These are phyloP conservation scores for Echeneis naucrates DNA, from an alignment of 2,797 vertebrate species.

Conservation along the genomic window DNA sequence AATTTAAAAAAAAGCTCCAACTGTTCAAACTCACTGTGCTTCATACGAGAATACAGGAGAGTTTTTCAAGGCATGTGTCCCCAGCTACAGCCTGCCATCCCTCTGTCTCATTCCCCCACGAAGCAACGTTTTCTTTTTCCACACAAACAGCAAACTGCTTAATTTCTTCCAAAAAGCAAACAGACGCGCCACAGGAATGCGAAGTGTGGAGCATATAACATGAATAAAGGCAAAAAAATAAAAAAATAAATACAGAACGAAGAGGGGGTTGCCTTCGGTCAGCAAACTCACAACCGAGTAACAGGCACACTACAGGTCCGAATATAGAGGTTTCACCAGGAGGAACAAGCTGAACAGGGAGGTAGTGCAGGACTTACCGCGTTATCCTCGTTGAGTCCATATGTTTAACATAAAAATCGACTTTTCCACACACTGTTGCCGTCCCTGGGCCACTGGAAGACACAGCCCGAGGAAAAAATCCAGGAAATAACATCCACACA, in stretches of 20 bases:
- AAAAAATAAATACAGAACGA: no score
- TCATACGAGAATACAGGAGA: not conserved
- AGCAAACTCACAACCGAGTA: slow-evolving; percentile 23
- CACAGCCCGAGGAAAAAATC: slow-evolving; percentile 63
- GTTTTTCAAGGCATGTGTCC: slow-evolving; percentile 21
- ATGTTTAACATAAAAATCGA: slow-evolving; percentile 59
- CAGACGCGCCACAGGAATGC: not conserved
- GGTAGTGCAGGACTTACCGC: slow-evolving; percentile 62
- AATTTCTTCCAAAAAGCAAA: not conserved
- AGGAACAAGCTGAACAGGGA: not conserved
- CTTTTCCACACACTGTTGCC: slow-evolving; percentile 78
- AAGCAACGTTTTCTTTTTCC: slow-evolving; percentile 2
- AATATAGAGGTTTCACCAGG: not conserved
- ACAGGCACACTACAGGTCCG: not conserved
- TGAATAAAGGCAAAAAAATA: no score
- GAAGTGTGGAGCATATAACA: not conserved
- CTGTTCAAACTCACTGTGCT: slow-evolving; percentile 26
- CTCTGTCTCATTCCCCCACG: not conserved
- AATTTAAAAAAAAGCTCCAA: not conserved
- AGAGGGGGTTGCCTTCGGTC: slow-evolving; percentile 11
- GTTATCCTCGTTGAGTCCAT: slow-evolving; percentile 73
- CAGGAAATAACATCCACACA: slow-evolving; percentile 76
- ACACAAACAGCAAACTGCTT: slow-evolving; percentile 22
- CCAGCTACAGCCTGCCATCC: not conserved
- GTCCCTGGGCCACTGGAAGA: slow-evolving; percentile 49